phyloP scores from a whole-genome alignment of 2,888 invertebrate species.

The Cenopis cana region DNA sequence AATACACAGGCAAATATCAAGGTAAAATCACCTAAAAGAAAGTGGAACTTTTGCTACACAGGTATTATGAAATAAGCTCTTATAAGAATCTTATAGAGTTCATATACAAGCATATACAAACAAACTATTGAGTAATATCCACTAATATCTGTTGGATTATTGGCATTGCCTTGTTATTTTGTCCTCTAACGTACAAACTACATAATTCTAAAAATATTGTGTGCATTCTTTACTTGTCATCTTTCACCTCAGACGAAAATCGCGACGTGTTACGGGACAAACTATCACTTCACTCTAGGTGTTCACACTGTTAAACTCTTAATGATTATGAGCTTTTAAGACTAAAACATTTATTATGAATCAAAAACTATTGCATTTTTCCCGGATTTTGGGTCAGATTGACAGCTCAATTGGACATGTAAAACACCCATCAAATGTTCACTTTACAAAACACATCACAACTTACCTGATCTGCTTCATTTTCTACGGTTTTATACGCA shows the following conservation, averaged over 20 bases:
- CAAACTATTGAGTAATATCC: conserved; percentile 54
- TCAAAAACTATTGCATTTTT: conserved; percentile 65
- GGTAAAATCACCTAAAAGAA: conserved; percentile 56
- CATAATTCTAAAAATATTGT: conserved; percentile 84
- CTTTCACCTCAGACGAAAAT: conserved; percentile 61
- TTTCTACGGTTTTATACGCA: conserved; percentile 82
- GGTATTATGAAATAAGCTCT: conserved; percentile 54
- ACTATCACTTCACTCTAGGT: conserved; percentile 26
- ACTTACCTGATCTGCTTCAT: conserved; percentile 83
- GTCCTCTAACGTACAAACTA: conserved; percentile 78
- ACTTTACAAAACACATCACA: conserved; percentile 63
- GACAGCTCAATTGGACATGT: conserved; percentile 79
- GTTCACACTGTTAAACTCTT: conserved; percentile 44
- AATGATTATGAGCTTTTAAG: conserved; percentile 44
- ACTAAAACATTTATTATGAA: conserved; percentile 56
- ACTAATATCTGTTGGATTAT: conserved; percentile 53
- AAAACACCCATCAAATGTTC: conserved; percentile 75
- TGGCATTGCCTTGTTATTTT: conserved; percentile 70
- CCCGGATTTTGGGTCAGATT: conserved; percentile 79
- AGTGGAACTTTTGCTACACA: conserved; percentile 56
- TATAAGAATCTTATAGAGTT: conserved; percentile 54
- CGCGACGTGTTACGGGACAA: conserved; percentile 44
- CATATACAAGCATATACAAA: conserved; percentile 50
- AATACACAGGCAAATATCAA: conserved; percentile 20
- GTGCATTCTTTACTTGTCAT: conserved; percentile 78